Evolutionary conservation across 1,140 invertebrate species (phyloP).

Genomic region (Lucilia sericata): DNA sequence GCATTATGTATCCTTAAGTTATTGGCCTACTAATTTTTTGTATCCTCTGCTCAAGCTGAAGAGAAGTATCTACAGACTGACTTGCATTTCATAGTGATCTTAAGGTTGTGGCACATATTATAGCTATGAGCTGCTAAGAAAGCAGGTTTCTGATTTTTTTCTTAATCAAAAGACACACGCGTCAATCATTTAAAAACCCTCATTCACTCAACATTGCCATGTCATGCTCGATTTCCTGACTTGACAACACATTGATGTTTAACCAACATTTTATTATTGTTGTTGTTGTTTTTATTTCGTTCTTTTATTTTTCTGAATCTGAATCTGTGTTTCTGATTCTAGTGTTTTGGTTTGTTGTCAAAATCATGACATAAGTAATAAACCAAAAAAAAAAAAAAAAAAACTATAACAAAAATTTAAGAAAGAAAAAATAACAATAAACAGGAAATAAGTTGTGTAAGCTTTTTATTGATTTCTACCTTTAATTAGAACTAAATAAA

Average conservation of each 20-base stretch:
- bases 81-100: not conserved
- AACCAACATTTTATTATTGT: not conserved
- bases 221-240: slow-evolving; percentile 46
- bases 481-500: slow-evolving; percentile 36
- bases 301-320: no score
- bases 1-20: not conserved
- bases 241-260: slow-evolving; percentile 42
- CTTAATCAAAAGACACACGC: not conserved
- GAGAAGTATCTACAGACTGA: not conserved
- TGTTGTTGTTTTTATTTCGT: not conserved
- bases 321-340: not conserved
- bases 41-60: not conserved
- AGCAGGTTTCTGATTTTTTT: no score
- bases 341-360: slow-evolving; percentile 17
- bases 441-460: slow-evolving; percentile 32
- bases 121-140: no score
- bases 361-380: not conserved
- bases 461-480: slow-evolving; percentile 33
- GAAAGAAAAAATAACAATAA: slow-evolving; percentile 32
- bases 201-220: slow-evolving; percentile 33
- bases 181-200: slow-evolving; percentile 41
- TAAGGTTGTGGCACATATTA: not conserved
- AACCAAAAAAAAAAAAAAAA: not conserved
- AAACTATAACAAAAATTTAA: not conserved
- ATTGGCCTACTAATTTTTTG: not conserved